Conservation (phyloP, 2,888 invertebrate species). For the Tachina grossa region DNA sequence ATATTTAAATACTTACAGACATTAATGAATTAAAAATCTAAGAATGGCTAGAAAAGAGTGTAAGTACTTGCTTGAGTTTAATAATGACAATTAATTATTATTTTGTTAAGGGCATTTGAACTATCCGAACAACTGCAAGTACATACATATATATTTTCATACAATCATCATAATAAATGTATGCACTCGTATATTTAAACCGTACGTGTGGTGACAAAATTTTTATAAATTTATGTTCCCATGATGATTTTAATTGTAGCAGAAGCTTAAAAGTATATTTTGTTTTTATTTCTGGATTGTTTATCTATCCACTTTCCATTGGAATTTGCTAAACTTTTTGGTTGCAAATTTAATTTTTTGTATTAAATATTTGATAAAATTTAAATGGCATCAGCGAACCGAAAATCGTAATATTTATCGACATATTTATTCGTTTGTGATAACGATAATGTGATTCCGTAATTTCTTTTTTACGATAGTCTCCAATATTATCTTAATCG, state of each 20-base stretch:
- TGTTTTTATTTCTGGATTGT: no score
- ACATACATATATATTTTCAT: no score
- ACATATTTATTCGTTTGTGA: no score
- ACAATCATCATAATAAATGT: constrained; percentile 8
- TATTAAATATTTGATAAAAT: no score
- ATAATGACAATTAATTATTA: constrained; percentile 35
- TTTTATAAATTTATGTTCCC: constrained; percentile 57
- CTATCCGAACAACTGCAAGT: constrained; percentile 26
- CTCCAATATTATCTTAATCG: no score
- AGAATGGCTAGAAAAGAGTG: background rate
- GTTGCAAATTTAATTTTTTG: no score
- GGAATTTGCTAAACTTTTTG: no score
- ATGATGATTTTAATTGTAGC: background rate
- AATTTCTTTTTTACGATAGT: no score
- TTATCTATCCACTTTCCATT: no score
- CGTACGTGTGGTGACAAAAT: constrained; percentile 63
- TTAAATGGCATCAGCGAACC: no score
- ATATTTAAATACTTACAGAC: background rate
- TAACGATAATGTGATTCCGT: no score
- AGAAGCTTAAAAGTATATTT: constrained; percentile 13
- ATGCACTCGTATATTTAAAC: constrained; percentile 13
- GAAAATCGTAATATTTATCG: no score
- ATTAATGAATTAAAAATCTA: constrained; percentile 33
- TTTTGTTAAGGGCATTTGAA: constrained; percentile 47
- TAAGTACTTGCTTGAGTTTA: constrained; percentile 6